Evolutionary conservation across 53 echinoderm and acorn worm species (phyloP), one percentile per base, ranked within the genome.

Genomic region (Pentamera pediparva): DNA sequence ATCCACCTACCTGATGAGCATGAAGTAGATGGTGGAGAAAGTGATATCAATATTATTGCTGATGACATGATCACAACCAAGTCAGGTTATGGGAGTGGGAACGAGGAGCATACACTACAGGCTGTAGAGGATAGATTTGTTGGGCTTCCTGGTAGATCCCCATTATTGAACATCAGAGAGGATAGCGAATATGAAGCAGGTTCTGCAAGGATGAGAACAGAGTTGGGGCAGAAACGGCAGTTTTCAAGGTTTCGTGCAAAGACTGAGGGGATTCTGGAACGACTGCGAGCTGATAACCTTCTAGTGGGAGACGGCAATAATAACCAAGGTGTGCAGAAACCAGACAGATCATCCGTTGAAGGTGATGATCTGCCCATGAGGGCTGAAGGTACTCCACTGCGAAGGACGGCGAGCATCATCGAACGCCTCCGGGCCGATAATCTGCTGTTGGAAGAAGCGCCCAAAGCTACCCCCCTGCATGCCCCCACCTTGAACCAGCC

Each of bases 181-280:
- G 21, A 28, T 55, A 55, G 55, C 22, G 21, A 55, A 22, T 19
- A 55, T 55, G 10, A 55, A 19, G 21, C 20, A 17, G 4, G 55
- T 22, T 17, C 3, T 55, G 18, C 41, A 43, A 19, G 53, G 59
- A 50, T 30, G 62, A 20, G 56, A 51, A 60, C 57, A 24, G 84
- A 77, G 28, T 31, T 60, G 18, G 33, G 76, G 35, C 77, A 70
- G 25, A 12, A 77, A 11, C 61, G 28, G 30, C 70, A 72, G 21
- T 77, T 18, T 45, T 34, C 8, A 18, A 70, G 71, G 59, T 65
- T 82, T n/a, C 82, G 63, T 65, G 81, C 81, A 49, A 60, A 78
- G 36, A 87, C 83, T 5, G 37, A 84, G 36, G 70, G 57, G 26
- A 70, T 88, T 56, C 39, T 83, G 17, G 80, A 71, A 10, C 71